phyloP scores from a whole-genome alignment of 2,797 vertebrate genomes.

The Petrocephalus schoutedeni region DNA sequence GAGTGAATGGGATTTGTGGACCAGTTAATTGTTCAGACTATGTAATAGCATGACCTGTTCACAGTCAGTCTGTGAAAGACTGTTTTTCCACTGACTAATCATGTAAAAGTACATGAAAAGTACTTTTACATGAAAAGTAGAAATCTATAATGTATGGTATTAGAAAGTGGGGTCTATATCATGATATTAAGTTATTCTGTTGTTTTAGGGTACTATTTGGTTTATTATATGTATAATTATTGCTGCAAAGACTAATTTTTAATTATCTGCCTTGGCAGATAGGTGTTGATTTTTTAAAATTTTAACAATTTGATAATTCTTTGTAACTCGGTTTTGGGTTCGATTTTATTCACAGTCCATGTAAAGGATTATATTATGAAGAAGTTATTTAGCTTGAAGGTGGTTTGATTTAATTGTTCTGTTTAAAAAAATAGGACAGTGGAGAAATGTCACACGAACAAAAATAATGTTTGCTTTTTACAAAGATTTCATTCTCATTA shows the following conservation, averaged over 20 bases:
- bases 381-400: conserved; percentile 37
- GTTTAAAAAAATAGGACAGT: conserved; percentile 32
- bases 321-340: conserved; percentile 28
- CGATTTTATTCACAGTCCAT: conserved; percentile 40
- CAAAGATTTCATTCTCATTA: conserved; percentile 24
- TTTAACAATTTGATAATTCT: conserved; percentile 40
- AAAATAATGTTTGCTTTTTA: conserved; percentile 23
- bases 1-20: neutral
- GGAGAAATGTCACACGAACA: conserved; percentile 30
- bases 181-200: neutral
- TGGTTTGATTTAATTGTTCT: conserved; percentile 34
- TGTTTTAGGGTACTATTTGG: neutral
- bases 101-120: too few relatives aligned
- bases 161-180: neutral
- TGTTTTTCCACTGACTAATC: neutral
- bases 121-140: neutral
- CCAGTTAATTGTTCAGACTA: neutral
- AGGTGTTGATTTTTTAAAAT: conserved; percentile 26
- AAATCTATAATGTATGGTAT: neutral
- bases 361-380: conserved; percentile 48
- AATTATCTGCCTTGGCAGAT: conserved; percentile 15
- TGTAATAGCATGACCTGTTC: neutral
- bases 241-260: conserved; percentile 5
- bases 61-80: neutral
- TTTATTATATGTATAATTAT: neutral